A percentile compares a stretch with the other conserved stretches of the same genome.
phyloP scores from a whole-genome alignment of 1,140 invertebrate species.

The Andricus grossulariae region DNA sequence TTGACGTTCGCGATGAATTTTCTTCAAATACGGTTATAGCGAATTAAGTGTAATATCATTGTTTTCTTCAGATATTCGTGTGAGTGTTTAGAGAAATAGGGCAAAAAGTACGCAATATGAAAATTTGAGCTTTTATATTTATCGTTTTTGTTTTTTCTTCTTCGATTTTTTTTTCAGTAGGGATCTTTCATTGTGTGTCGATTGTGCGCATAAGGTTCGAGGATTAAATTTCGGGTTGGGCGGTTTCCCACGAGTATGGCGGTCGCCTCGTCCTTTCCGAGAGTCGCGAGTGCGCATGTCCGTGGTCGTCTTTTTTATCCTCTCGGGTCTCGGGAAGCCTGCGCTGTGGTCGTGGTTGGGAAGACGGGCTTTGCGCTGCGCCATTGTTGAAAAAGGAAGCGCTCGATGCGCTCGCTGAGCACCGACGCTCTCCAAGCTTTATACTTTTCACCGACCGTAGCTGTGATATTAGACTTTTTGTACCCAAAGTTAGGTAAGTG shows the following conservation, averaged over 20 bases:
- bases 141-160: background rate
- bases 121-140: background rate
- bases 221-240: constrained; percentile 7
- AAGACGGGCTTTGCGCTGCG: constrained; percentile 51
- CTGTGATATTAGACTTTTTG: constrained; percentile 69
- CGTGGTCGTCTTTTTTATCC: constrained; percentile 44
- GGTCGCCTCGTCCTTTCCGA: constrained; percentile 30
- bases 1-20: no score
- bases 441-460: constrained; percentile 55
- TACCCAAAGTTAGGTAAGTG: constrained; percentile 66
- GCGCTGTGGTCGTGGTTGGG: constrained; percentile 48
- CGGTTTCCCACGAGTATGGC: constrained; percentile 47
- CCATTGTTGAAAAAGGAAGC: constrained; percentile 68
- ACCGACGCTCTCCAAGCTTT: constrained; percentile 60
- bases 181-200: background rate
- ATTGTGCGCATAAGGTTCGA: background rate
- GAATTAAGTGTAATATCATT: no score
- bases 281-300: constrained; percentile 46
- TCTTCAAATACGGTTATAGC: no score
- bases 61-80: no score
- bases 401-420: constrained; percentile 65
- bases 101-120: no score
- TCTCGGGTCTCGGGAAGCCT: constrained; percentile 39
- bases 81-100: no score
- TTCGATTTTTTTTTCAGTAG: background rate